These are phyloP conservation scores for Halichoerus grypus DNA, from an alignment of 2,113 vertebrate species.

Conservation along the genomic window DNA sequence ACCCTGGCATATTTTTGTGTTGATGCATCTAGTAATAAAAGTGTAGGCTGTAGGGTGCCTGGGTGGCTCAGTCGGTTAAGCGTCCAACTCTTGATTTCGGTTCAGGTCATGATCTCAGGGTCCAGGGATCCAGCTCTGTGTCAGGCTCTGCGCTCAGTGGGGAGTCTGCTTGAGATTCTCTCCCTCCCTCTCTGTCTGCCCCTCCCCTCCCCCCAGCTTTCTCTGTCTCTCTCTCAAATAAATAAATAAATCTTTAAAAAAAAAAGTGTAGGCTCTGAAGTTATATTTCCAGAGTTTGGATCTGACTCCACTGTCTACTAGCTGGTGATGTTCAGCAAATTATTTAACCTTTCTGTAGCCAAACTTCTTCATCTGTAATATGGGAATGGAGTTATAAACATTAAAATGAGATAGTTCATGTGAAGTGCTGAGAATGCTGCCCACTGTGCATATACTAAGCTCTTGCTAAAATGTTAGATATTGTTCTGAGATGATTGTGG, in stretches of 20 bases:
- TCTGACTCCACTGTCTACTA: neutral
- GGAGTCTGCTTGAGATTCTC: neutral
- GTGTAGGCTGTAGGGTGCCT: neutral
- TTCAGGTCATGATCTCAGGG: neutral
- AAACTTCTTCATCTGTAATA: neutral
- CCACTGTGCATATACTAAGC: rapidly evolving
- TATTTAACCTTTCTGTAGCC: neutral
- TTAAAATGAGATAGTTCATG: neutral
- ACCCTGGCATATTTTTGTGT: neutral
- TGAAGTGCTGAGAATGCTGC: neutral
- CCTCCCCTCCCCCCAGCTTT: neutral
- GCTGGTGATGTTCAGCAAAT: neutral
- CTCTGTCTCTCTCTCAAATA: neutral
- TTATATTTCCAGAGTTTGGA: neutral
- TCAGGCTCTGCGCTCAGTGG: neutral
- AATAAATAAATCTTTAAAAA: neutral
- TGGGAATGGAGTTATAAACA: neutral
- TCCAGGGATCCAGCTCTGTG: neutral
- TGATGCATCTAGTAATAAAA: neutral
- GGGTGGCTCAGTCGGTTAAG: neutral
- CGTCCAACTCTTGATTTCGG: neutral
- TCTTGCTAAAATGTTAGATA: neutral
- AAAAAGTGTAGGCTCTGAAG: neutral
- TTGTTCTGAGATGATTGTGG: neutral
- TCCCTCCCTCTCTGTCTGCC: neutral